Conservation (phyloP, 37 sponge, comb jelly and placozoan species). For the Halichondria panicea region DNA sequence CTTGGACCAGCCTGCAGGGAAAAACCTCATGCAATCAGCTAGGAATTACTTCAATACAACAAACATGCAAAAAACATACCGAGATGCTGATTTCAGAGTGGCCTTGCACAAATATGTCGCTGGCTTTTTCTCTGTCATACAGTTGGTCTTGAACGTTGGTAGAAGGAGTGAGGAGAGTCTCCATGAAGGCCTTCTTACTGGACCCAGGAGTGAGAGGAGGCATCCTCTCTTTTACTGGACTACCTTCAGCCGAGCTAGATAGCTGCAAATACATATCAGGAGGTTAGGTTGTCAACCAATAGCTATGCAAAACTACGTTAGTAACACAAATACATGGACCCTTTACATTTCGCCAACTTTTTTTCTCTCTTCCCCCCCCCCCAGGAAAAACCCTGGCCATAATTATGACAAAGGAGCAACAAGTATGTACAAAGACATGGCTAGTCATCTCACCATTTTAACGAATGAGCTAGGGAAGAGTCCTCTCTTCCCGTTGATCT, state of each 20-base stretch:
- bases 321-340: too few relatives aligned
- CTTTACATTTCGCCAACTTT: too few relatives aligned
- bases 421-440: too few relatives aligned
- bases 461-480: slow-evolving; percentile 73
- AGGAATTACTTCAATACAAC: too few relatives aligned
- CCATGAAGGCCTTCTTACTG: slow-evolving; percentile 69
- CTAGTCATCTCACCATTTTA: slow-evolving; percentile 65
- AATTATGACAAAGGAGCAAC: neutral
- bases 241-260: too few relatives aligned
- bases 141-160: slow-evolving; percentile 22
- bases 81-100: slow-evolving; percentile 31
- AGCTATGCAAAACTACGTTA: too few relatives aligned
- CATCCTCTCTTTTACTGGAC: neutral
- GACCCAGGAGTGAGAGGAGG: slow-evolving; percentile 39
- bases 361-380: too few relatives aligned
- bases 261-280: too few relatives aligned
- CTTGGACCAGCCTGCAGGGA: slow-evolving; percentile 64
- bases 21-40: neutral
- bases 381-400: too few relatives aligned
- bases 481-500: slow-evolving; percentile 64
- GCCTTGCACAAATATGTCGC: slow-evolving; percentile 47
- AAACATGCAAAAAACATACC: slow-evolving; percentile 59
- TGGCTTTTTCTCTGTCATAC: slow-evolving; percentile 53
- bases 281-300: too few relatives aligned
- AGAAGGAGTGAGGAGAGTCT: slow-evolving; percentile 50